phyloP scores from a whole-genome alignment of 2,113 vertebrate genomes.

The Gorilla gorilla region DNA sequence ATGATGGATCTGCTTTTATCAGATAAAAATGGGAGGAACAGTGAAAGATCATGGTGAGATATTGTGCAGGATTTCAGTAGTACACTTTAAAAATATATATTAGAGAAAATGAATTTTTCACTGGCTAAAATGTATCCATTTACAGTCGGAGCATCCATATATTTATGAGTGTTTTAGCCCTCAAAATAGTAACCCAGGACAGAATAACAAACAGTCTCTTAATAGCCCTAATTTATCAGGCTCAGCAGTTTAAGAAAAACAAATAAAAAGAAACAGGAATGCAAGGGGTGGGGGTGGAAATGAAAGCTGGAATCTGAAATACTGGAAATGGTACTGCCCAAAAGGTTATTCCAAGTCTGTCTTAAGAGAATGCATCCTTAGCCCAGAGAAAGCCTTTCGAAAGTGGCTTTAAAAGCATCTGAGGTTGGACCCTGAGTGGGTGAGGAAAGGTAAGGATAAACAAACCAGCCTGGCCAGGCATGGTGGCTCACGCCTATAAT shows the following conservation, averaged over 20 bases:
- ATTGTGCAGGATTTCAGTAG: slow-evolving; percentile 60
- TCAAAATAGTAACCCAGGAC: slow-evolving; percentile 68
- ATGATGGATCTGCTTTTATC: slow-evolving; percentile 66
- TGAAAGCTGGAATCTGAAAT: background rate
- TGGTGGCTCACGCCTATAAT: too few relatives aligned
- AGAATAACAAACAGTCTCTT: slow-evolving; percentile 69
- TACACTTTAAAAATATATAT: slow-evolving; percentile 62
- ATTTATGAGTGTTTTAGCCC: slow-evolving; percentile 73
- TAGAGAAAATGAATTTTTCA: slow-evolving; percentile 74
- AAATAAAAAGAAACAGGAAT: slow-evolving; percentile 45
- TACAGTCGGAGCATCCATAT: slow-evolving; percentile 37
- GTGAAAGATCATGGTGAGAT: slow-evolving; percentile 59
- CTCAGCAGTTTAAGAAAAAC: slow-evolving; percentile 65
- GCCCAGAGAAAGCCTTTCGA: background rate
- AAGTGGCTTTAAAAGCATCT: background rate
- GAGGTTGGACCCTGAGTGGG: background rate
- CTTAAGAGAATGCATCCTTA: background rate
- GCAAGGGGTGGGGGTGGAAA: background rate
- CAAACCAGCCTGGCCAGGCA: background rate
- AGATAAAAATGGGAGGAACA: slow-evolving; percentile 52
- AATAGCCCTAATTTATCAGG: slow-evolving; percentile 72
- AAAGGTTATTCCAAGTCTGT: background rate
- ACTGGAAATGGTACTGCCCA: background rate
- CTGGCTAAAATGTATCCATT: slow-evolving; percentile 63
- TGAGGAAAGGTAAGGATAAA: background rate